phyloP scores from a whole-genome alignment of 2,888 invertebrate genomes.

The Drosophila testacea region DNA sequence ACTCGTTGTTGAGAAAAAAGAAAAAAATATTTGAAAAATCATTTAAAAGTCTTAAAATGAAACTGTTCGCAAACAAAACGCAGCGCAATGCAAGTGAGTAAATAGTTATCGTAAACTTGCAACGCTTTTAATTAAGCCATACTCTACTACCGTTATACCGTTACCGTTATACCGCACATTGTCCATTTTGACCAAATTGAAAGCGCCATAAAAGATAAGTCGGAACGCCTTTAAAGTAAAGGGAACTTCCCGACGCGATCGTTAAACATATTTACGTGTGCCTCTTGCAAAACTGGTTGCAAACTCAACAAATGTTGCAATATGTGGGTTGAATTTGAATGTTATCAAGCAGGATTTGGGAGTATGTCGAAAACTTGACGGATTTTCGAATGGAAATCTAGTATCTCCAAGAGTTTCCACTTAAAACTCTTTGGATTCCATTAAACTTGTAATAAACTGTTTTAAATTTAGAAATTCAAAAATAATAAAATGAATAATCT shows the following conservation, averaged over 20 bases:
- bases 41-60: slow-evolving; percentile 56
- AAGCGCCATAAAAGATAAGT: slow-evolving; percentile 54
- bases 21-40: slow-evolving; percentile 20
- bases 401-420: slow-evolving; percentile 3
- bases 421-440: neutral
- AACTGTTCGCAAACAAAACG: slow-evolving; percentile 71
- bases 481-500: neutral
- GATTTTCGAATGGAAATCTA: neutral
- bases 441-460: neutral
- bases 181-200: slow-evolving; percentile 47
- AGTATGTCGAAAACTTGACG: slow-evolving; percentile 40
- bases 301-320: slow-evolving; percentile 27
- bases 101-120: slow-evolving; percentile 21
- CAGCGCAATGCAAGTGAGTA: slow-evolving; percentile 80
- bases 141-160: slow-evolving; percentile 7
- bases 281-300: slow-evolving; percentile 59
- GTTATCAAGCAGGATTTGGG: slow-evolving; percentile 52
- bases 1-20: slow-evolving; percentile 12
- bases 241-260: slow-evolving; percentile 56
- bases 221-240: slow-evolving; percentile 53
- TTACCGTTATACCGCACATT: slow-evolving; percentile 28
- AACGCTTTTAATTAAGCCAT: slow-evolving; percentile 61
- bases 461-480: neutral
- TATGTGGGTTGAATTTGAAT: slow-evolving; percentile 23
- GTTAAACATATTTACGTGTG: slow-evolving; percentile 41